These are phyloP conservation scores for Ariopsis seemanni DNA, from an alignment of 2,113 vertebrate species.

Conservation along the genomic window DNA sequence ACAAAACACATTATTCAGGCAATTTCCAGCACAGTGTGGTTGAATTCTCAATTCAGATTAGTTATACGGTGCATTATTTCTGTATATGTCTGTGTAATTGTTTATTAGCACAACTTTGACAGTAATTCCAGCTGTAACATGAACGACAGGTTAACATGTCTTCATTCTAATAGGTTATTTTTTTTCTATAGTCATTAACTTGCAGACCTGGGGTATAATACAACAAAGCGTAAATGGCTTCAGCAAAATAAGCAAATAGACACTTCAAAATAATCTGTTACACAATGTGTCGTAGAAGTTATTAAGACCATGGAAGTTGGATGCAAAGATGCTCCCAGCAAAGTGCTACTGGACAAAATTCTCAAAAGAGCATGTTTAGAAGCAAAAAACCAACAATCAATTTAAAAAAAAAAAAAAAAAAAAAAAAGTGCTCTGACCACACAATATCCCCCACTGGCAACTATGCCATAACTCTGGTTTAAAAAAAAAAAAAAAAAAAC, in stretches of 20 bases:
- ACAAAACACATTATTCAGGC: too few relatives aligned
- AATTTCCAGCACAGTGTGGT: too few relatives aligned
- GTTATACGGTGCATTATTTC: not conserved
- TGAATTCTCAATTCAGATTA: not conserved
- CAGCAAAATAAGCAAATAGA: not conserved
- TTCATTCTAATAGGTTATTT: too few relatives aligned
- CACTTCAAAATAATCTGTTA: not conserved
- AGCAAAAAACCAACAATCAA: not conserved
- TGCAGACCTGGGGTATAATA: too few relatives aligned
- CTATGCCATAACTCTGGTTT: too few relatives aligned
- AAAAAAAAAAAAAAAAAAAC: too few relatives aligned
- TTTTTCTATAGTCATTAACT: too few relatives aligned
- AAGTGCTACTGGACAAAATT: not conserved
- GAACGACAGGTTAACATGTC: not conserved
- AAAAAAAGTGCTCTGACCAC: too few relatives aligned
- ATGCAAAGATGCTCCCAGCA: not conserved
- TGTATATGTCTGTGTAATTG: too few relatives aligned
- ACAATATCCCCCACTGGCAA: too few relatives aligned
- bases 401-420: too few relatives aligned
- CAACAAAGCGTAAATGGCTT: too few relatives aligned
- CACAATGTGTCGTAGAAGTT: not conserved
- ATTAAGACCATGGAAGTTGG: not conserved
- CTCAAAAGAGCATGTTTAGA: not conserved
- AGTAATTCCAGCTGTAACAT: not conserved
- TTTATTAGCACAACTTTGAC: not conserved